Evolutionary conservation across 2,888 invertebrate genomes (phyloP).

Genomic region (Hydrotaea diabolus): DNA sequence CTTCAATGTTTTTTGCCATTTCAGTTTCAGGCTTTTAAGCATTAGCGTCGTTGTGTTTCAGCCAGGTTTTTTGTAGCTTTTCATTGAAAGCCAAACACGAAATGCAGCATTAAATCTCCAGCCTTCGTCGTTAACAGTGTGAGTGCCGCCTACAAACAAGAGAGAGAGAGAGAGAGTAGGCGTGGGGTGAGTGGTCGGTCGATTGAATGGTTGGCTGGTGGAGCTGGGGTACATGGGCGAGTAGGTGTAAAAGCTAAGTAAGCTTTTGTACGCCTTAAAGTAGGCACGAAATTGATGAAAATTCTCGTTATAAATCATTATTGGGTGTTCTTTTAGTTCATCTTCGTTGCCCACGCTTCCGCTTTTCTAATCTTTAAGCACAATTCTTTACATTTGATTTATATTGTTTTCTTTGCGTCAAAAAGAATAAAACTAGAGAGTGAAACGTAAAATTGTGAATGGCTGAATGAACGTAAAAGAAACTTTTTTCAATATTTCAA

Average conservation of each 20-base stretch:
- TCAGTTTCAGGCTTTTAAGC: conserved; percentile 58
- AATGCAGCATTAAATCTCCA: conserved; percentile 40
- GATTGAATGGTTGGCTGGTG: background rate
- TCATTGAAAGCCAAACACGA: background rate
- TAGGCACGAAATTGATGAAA: conserved; percentile 48
- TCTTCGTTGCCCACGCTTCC: background rate
- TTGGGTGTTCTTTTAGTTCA: background rate
- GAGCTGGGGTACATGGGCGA: background rate
- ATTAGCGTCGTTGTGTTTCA: conserved; percentile 45
- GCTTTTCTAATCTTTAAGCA: background rate
- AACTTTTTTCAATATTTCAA: background rate
- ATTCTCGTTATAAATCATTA: conserved; percentile 47
- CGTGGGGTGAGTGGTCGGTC: background rate
- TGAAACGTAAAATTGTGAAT: background rate
- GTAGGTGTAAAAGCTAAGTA: conserved; percentile 36
- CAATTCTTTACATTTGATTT: conserved; percentile 1
- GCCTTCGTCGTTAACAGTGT: conserved; percentile 23
- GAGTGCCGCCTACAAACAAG: too few relatives aligned
- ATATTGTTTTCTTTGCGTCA: background rate
- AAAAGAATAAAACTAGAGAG: background rate
- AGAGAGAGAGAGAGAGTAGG: too few relatives aligned
- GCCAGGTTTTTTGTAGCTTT: conserved; percentile 6
- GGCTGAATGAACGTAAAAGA: background rate
- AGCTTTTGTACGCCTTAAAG: conserved; percentile 54
- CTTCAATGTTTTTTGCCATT: conserved; percentile 43